Evolutionary conservation across 2,888 invertebrate genomes (phyloP), one percentile per base, ranked within the genome.

Genomic region (Pristionchus entomophagus): DNA sequence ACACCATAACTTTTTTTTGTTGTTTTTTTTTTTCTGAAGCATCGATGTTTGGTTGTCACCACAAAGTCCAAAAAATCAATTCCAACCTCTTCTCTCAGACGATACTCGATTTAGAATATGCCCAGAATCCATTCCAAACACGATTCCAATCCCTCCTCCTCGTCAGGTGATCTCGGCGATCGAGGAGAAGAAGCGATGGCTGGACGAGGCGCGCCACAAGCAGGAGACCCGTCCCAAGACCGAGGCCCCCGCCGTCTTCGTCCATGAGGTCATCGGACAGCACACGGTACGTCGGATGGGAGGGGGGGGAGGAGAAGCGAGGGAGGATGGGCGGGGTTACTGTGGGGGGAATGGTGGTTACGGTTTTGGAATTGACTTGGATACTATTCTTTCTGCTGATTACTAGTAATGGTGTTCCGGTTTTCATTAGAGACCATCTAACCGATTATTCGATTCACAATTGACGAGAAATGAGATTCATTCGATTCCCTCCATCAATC

Each of bases 141-240:
- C n/a, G n/a, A n/a, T n/a, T n/a, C n/a, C n/a, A n/a, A n/a, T n/a
- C n/a, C n/a, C n/a, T n/a, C n/a, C 45, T 26, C 26, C 59, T 22
- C 26, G 12, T 10, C 86, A 88, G 88, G 88, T 91, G 86, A 94
- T 95, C 65, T 96, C 96, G 87, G 95, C 96, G 3, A 95, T 96
- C 56, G 95, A 96, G 87, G 96, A 96, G 92, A 96, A 96, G 87
- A 95, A 96, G 91, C 95, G 95, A 88, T 98, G 97, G 97, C 95
- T 97, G 86, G 97, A 98, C 91, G 95, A 95, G 87, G 95, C 96
- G 89, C 95, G 96, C 87, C 95, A 95, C 87, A 95, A 95, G 89
- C 95, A 96, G 86, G 89, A 91, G 32, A 87, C 86, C 14, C 87
- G 89, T 17, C 78, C 89, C 22, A 90, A 89, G 73, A 88, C 90